Evolutionary conservation across 2,888 invertebrate genomes (phyloP).

Genomic region (Galerucella nymphaeae): DNA sequence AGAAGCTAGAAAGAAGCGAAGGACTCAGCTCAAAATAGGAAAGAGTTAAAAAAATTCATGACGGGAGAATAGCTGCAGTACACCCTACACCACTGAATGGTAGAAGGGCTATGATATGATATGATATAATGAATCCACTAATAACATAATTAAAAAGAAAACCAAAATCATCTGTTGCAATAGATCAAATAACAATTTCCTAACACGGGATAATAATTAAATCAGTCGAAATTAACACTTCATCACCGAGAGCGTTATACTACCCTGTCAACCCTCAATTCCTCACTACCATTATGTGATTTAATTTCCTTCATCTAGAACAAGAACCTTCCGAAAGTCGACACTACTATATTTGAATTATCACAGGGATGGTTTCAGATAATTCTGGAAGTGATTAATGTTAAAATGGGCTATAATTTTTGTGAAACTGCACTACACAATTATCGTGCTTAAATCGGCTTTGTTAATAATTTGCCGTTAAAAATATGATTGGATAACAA

Average conservation of each 20-base stretch:
- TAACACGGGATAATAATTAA: slow-evolving; percentile 14
- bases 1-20: no score
- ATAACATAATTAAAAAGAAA: neutral
- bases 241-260: slow-evolving; percentile 6
- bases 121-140: no score
- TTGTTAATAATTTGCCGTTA: no score
- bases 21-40: no score
- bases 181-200: slow-evolving; percentile 16
- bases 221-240: slow-evolving; percentile 21
- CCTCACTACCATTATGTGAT: slow-evolving; percentile 26
- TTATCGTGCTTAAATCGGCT: no score
- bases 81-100: no score
- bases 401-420: no score
- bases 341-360: slow-evolving; percentile 17
- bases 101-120: no score
- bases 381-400: neutral
- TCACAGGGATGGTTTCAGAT: neutral
- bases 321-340: slow-evolving; percentile 14
- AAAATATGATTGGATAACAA: no score
- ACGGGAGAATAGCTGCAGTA: no score
- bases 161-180: slow-evolving; percentile 3
- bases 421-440: no score
- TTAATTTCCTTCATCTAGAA: slow-evolving; percentile 22
- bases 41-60: no score
- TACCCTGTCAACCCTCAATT: slow-evolving; percentile 10